Conservation (phyloP, 2,797 vertebrate genomes). For the Anableps anableps region DNA sequence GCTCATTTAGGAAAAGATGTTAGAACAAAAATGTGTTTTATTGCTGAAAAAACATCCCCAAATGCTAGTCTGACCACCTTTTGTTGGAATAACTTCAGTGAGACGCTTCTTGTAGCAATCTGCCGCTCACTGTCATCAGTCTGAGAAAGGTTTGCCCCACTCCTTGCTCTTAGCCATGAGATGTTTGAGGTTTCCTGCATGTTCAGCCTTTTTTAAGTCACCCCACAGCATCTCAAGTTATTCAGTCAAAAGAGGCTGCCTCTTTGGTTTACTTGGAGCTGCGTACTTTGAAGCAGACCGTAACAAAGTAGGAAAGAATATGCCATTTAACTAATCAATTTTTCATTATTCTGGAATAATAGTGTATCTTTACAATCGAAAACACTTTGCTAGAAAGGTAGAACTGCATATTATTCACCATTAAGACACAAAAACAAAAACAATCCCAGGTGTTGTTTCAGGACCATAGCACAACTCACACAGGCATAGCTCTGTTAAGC, state of each 20-base stretch:
- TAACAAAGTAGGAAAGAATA: not conserved
- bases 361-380: not conserved
- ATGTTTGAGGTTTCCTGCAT: not conserved
- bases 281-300: not conserved
- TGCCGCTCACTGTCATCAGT: not conserved
- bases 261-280: not conserved
- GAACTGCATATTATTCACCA: not conserved
- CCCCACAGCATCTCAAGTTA: not conserved
- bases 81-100: not conserved
- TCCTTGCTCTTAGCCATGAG: not conserved
- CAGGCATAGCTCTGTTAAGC: not conserved
- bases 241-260: not conserved
- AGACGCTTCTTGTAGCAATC: not conserved
- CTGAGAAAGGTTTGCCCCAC: not conserved
- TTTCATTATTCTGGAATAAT: not conserved
- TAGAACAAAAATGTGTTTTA: not conserved
- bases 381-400: not conserved
- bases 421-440: not conserved
- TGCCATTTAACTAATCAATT: not conserved
- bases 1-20: not conserved
- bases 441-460: not conserved
- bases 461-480: not conserved
- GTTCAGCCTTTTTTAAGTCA: not conserved
- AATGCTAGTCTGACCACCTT: not conserved
- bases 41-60: not conserved